Evolutionary conservation across 2,888 invertebrate genomes (phyloP).

Genomic region (Lithosia quadra): DNA sequence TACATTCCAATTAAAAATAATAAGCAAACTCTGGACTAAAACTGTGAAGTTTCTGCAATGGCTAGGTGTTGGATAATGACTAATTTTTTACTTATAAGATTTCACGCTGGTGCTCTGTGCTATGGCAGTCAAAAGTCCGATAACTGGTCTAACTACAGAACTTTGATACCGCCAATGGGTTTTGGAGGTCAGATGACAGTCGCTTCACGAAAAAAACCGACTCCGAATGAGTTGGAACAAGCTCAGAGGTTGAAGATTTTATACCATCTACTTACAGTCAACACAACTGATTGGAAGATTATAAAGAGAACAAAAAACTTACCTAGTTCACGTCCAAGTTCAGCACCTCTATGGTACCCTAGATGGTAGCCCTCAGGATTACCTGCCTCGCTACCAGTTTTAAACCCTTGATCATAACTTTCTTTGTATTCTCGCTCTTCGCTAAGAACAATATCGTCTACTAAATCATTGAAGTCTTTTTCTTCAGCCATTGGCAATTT

Average conservation of each 20-base stretch:
- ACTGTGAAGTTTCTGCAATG: too few species aligned
- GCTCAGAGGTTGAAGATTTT: neutral
- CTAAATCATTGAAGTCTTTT: conserved; percentile 91
- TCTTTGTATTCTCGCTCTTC: conserved; percentile 89
- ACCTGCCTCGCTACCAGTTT: conserved; percentile 87
- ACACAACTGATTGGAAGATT: neutral
- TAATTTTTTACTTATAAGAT: too few species aligned
- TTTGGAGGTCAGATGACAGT: too few species aligned
- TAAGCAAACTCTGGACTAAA: too few species aligned
- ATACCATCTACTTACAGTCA: neutral
- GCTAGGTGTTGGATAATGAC: too few species aligned
- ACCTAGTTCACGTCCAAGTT: conserved; percentile 91
- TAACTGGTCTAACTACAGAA: too few species aligned
- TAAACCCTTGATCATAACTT: conserved; percentile 90
- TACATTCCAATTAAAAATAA: too few species aligned
- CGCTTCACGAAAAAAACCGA: too few species aligned
- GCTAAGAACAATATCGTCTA: conserved; percentile 90
- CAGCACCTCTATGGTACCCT: conserved; percentile 92
- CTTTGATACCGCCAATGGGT: too few species aligned
- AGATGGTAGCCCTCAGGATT: conserved; percentile 90
- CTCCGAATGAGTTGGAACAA: too few species aligned
- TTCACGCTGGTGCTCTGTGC: too few species aligned
- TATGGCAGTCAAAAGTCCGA: too few species aligned
- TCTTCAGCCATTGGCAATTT: conserved; percentile 76
- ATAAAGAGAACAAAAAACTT: conserved; percentile 25